Conservation (phyloP, 2,888 invertebrate genomes). For the Andrena dorsata region DNA sequence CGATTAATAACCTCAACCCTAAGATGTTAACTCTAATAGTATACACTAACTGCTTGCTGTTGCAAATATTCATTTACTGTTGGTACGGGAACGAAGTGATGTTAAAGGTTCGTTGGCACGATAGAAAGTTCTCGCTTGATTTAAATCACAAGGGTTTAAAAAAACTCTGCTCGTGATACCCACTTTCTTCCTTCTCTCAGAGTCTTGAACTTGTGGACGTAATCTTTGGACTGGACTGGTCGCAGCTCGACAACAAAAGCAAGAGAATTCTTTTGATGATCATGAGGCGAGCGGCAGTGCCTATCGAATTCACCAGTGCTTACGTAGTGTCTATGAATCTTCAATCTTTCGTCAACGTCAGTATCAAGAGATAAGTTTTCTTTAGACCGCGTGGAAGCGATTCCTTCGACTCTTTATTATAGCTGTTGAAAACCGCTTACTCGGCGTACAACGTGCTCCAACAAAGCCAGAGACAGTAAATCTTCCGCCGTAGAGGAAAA, state of each 20-base stretch:
- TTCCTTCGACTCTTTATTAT: neutral
- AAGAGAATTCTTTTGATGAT: constrained; percentile 40
- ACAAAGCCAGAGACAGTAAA: neutral
- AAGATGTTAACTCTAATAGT: neutral
- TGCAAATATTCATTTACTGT: constrained; percentile 70
- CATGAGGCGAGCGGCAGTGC: constrained; percentile 38
- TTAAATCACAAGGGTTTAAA: too few relatives aligned
- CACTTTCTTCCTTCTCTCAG: neutral
- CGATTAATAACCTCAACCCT: neutral
- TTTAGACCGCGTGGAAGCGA: too few relatives aligned
- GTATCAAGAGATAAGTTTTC: neutral
- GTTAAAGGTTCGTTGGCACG: neutral
- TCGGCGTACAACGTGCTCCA: constrained; percentile 43
- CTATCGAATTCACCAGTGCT: constrained; percentile 44
- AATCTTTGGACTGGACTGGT: constrained; percentile 44
- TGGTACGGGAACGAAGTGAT: constrained; percentile 53
- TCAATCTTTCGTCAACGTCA: constrained; percentile 40
- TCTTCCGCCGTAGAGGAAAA: too few relatives aligned
- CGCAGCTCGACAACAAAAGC: neutral
- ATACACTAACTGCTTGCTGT: constrained; percentile 55
- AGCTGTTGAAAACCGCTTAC: constrained; percentile 50
- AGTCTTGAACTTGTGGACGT: constrained; percentile 23
- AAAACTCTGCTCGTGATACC: too few relatives aligned
- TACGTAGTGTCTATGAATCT: constrained; percentile 46
- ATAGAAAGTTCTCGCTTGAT: neutral